Evolutionary conservation across 2,888 invertebrate species (phyloP), one percentile per base, ranked within the genome.

Genomic region (Tenodera sinensis): DNA sequence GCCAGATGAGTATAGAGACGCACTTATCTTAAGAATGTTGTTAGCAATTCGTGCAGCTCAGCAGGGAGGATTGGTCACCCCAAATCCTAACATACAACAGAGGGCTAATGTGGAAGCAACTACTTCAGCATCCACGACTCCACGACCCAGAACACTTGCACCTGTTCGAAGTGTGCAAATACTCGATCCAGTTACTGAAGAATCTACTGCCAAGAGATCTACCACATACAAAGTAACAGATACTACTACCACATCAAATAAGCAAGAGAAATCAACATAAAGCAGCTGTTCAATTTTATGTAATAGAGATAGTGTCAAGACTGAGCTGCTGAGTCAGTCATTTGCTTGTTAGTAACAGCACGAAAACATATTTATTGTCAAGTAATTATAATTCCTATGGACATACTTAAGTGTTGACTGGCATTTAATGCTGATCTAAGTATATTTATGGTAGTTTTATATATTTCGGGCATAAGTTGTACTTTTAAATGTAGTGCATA

Each of bases 141-240:
- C 47, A n/a, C 42, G 89, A 71, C 89, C 89, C 20, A 82, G 89
- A 83, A 87, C 89, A 3, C 89, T 87, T 30, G 87, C 87, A 8
- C 92, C 91, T 0, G 90, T 91, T 81, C 88, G 92, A 34, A 92
- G 90, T 90, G 91, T 92, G 25, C 91, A 92, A 89, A 92, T 92
- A 34, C 84, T 92, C 15, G 91, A 90, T 84, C 89, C 91, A 27
- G 89, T 89, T 20, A 89, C 90, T 28, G 89, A 89, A 71, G 89
- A 89, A 84, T 9, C 89, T 25, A 83, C 85, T n/a, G 90, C 90
- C 42, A 90, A 90, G 87, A 89, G 90, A 83, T 90, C 90, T 30
- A 88, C 90, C 15, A 83, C 85, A 27, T 42, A 71, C 54, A 15
- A 71, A 25, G 20, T 25, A 6, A 0, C 54, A 71, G 54, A 20